Conservation (phyloP, 2,888 invertebrate genomes). For the Ornithoptera priamus region DNA sequence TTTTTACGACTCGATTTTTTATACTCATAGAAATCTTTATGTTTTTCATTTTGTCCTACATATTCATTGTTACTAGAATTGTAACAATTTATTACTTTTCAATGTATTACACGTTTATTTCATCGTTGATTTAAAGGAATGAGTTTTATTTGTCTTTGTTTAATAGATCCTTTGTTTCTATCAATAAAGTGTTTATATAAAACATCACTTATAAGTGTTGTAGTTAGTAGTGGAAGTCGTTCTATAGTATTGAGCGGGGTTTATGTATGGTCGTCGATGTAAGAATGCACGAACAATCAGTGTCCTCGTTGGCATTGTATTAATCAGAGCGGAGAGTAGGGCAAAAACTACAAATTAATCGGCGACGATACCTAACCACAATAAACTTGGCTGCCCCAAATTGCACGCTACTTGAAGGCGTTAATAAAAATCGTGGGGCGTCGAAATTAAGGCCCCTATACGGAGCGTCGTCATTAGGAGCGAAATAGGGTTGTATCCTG, state of each 20-base stretch:
- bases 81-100: background rate
- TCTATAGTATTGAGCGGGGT: background rate
- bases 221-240: background rate
- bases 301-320: conserved; percentile 21
- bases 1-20: conserved; percentile 16
- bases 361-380: conserved; percentile 41
- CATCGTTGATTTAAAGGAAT: too few relatives aligned
- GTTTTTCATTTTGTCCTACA: background rate
- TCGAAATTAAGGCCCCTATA: conserved; percentile 75
- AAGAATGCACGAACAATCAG: conserved; percentile 20
- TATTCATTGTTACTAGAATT: background rate
- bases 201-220: too few relatives aligned
- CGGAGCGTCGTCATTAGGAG: conserved; percentile 75
- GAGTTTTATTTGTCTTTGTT: too few relatives aligned
- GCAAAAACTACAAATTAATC: conserved; percentile 43
- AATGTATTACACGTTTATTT: background rate
- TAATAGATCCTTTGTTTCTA: too few relatives aligned
- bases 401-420: conserved; percentile 70
- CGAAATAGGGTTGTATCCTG: conserved; percentile 78
- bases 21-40: background rate
- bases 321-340: conserved; percentile 31
- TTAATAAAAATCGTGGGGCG: conserved; percentile 76
- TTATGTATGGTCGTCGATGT: background rate
- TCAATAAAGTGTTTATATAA: too few relatives aligned
- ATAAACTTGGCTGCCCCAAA: conserved; percentile 60